phyloP scores from a whole-genome alignment of 1,140 invertebrate genomes.

The Pseudomyrmex concolor region DNA sequence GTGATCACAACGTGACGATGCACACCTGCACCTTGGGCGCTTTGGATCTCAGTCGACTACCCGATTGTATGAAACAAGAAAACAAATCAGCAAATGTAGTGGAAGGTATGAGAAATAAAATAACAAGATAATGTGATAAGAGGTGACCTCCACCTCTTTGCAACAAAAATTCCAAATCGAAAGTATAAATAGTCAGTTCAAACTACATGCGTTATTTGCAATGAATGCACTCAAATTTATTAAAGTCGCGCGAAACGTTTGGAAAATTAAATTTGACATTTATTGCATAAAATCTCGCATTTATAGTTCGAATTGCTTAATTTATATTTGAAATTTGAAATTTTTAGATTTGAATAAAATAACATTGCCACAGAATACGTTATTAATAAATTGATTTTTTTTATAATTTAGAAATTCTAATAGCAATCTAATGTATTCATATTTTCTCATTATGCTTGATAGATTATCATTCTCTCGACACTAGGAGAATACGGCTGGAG shows the following conservation, averaged over 20 bases:
- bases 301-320: too few relatives aligned
- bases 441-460: background rate
- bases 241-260: too few relatives aligned
- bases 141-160: background rate
- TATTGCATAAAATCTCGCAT: too few relatives aligned
- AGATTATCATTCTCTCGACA: slow-evolving; percentile 76
- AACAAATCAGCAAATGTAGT: slow-evolving; percentile 65
- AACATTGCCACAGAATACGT: too few relatives aligned
- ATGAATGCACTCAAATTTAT: background rate
- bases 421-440: background rate
- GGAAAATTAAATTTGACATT: too few relatives aligned
- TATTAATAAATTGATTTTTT: too few relatives aligned
- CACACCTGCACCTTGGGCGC: slow-evolving; percentile 74
- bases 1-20: slow-evolving; percentile 74
- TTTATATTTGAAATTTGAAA: too few relatives aligned
- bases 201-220: too few relatives aligned
- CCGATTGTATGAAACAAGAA: slow-evolving; percentile 75
- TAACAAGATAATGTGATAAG: background rate
- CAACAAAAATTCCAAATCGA: background rate
- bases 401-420: background rate
- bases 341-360: too few relatives aligned
- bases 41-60: slow-evolving; percentile 76
- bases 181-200: too few relatives aligned
- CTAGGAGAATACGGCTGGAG: slow-evolving; percentile 78
- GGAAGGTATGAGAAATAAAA: slow-evolving; percentile 68